Evolutionary conservation across 2,888 invertebrate genomes (phyloP), one percentile per base, ranked within the genome.

Genomic region (Cryptosula pallasiana): DNA sequence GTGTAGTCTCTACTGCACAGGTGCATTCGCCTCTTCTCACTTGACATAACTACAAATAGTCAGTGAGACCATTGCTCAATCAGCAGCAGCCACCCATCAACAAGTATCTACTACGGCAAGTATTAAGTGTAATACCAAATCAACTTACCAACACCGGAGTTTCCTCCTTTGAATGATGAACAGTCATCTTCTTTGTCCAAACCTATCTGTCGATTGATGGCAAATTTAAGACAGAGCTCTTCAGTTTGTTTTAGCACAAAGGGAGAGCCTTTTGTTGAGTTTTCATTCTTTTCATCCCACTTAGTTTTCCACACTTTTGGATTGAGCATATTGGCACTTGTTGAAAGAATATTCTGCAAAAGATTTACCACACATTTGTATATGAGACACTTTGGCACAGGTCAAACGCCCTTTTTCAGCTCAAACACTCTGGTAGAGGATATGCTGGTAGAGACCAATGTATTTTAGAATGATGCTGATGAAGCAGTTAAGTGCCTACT

Each of bases 171-270:
- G 34, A 63, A 63, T 3, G 27, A 9, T 63, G 63, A 5, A 34
- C 63, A 63, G 32, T 63, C 63, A 32, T 63, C 63, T n/a, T 63
- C 63, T 63, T 63, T 63, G 34, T 63, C 63, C 2, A 63, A n/a
- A 5, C 63, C 63, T 1, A 63, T 25, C 29, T 32, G 27, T 5
- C 25, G 63, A n/a, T 32, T 63, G 25, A 13, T 32, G 9, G 63
- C 32, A 5, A 63, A 23, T 34, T 63, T 63, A 16, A 63, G 13
- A 32, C 25, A 3, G n/a, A 63, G 27, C n/a, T 63, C 63, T 63
- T 63, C 63, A 27, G 32, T 9, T 25, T 29, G 5, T 32, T 9
- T 32, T 32, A 63, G 2, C 25, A 63, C 9, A 27, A 2, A 9
- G n/a, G 32, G 25, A 13, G 63, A 27, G 20, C 63, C 63, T 32